A percentile compares a stretch with the other conserved stretches of the same genome.
Conservation (phyloP, 1,140 invertebrate species). For the Diorhabda carinulata region DNA sequence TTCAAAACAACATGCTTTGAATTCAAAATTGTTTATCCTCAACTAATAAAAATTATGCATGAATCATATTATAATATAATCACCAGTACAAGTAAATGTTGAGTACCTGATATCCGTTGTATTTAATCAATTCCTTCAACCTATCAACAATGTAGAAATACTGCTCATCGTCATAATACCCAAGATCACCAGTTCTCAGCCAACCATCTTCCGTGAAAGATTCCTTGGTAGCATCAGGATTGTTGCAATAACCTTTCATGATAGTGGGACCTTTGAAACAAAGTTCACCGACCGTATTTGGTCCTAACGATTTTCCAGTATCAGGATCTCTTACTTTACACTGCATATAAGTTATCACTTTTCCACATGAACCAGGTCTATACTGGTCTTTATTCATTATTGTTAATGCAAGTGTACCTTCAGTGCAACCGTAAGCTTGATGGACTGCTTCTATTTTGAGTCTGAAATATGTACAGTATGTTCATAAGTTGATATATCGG, state of each 20-base stretch:
- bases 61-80: not conserved
- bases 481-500: too few relatives aligned
- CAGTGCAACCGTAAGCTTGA: slow-evolving; percentile 68
- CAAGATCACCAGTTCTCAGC: slow-evolving; percentile 81
- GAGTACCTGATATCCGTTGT: slow-evolving; percentile 69
- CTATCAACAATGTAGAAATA: slow-evolving; percentile 78
- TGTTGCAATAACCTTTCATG: slow-evolving; percentile 65
- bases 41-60: too few relatives aligned
- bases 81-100: not conserved
- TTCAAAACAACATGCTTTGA: not conserved
- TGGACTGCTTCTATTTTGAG: slow-evolving; percentile 12
- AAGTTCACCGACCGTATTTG: slow-evolving; percentile 62
- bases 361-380: slow-evolving; percentile 56
- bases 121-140: slow-evolving; percentile 80
- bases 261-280: slow-evolving; percentile 55
- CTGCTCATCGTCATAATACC: slow-evolving; percentile 68
- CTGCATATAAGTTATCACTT: slow-evolving; percentile 53
- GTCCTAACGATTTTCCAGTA: slow-evolving; percentile 56
- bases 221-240: slow-evolving; percentile 66
- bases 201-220: slow-evolving; percentile 70
- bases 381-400: slow-evolving; percentile 27
- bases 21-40: not conserved
- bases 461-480: not conserved
- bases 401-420: slow-evolving; percentile 52
- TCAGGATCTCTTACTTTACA: slow-evolving; percentile 61